Conservation (phyloP, 1,140 invertebrate species). For the Lordiphosa mommai region DNA sequence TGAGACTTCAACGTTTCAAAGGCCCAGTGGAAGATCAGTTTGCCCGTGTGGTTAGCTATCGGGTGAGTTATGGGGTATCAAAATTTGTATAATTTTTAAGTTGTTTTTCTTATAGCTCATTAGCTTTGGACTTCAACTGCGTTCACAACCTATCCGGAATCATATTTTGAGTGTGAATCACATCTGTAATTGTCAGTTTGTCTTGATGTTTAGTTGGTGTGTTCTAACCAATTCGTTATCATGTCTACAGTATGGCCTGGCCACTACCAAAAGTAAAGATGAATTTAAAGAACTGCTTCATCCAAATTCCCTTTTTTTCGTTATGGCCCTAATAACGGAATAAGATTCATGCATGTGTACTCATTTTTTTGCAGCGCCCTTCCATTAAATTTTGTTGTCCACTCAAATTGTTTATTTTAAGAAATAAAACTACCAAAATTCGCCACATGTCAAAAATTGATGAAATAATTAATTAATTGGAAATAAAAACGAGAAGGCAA, state of each 20-base stretch:
- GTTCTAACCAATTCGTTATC: constrained; percentile 1
- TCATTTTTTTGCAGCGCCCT: too few species aligned
- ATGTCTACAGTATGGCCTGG: constrained; percentile 3
- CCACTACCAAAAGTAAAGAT: not conserved
- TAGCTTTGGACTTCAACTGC: not conserved
- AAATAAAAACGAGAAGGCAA: too few species aligned
- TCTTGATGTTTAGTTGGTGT: constrained; percentile 16
- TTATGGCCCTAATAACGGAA: too few species aligned
- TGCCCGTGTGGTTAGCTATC: not conserved
- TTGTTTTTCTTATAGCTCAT: not conserved
- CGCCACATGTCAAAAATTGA: too few species aligned
- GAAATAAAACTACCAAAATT: too few species aligned
- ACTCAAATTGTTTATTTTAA: too few species aligned
- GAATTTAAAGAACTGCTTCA: not conserved
- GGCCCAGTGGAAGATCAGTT: not conserved
- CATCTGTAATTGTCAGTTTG: constrained; percentile 11
- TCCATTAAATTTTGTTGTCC: too few species aligned
- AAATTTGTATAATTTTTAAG: not conserved
- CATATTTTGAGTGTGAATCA: constrained; percentile 13
- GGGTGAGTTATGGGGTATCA: constrained; percentile 4
- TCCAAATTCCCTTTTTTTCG: not conserved
- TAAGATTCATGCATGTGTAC: too few species aligned
- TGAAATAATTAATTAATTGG: too few species aligned
- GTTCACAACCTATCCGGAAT: constrained; percentile 7
- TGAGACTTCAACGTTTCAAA: not conserved